Conservation (phyloP, 2,888 invertebrate species). For the Gymnocheta viridis region DNA sequence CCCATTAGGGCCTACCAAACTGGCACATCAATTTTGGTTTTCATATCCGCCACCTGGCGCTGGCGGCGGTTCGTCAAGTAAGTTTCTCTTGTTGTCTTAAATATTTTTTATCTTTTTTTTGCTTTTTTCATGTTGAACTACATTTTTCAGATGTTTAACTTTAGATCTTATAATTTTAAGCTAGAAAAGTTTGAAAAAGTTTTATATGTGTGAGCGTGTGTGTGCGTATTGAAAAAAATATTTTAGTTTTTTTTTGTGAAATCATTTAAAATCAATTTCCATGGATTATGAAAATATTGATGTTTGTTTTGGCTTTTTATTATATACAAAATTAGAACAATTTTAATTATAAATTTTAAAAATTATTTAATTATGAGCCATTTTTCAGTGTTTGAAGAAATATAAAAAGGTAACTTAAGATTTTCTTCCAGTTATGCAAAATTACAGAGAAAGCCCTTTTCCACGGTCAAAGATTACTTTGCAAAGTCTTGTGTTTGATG, state of each 20-base stretch:
- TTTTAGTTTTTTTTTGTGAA: slow-evolving; percentile 44
- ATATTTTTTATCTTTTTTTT: neutral
- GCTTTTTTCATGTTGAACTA: neutral
- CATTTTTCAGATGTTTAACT: slow-evolving; percentile 19
- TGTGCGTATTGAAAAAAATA: slow-evolving; percentile 34
- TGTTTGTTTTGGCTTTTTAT: slow-evolving; percentile 55
- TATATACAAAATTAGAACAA: neutral
- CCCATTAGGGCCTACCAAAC: slow-evolving; percentile 84
- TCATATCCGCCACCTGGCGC: slow-evolving; percentile 91
- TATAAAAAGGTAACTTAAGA: no score
- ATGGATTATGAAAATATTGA: slow-evolving; percentile 46
- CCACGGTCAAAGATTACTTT: no score
- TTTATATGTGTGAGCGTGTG: slow-evolving; percentile 50
- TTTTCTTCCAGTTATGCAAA: no score
- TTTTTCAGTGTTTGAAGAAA: neutral
- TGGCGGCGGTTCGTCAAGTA: slow-evolving; percentile 85
- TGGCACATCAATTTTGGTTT: slow-evolving; percentile 94
- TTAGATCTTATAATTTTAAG: neutral
- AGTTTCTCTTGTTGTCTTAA: slow-evolving; percentile 73
- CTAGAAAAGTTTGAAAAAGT: slow-evolving; percentile 16
- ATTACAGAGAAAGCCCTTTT: no score
- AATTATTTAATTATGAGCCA: neutral
- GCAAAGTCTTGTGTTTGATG: no score
- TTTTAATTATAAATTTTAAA: neutral
- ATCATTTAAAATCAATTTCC: slow-evolving; percentile 44